These are phyloP conservation scores for Macropis europaea DNA, from an alignment of 2,888 invertebrate genomes.

Conservation along the genomic window DNA sequence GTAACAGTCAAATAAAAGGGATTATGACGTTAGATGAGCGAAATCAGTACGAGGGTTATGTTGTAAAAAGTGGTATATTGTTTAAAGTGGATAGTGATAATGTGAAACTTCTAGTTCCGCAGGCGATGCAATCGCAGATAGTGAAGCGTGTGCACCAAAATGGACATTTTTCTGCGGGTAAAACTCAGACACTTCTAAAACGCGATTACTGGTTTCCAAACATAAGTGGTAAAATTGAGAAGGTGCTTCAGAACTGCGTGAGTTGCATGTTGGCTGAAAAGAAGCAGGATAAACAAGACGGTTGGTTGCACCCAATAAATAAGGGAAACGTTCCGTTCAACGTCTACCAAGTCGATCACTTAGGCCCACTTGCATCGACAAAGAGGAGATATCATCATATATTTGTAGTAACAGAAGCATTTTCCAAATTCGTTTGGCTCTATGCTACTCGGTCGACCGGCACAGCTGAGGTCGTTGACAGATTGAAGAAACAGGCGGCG, in stretches of 20 bases:
- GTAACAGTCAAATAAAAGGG: too few relatives aligned
- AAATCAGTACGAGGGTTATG: neutral
- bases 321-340: too few relatives aligned
- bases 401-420: too few relatives aligned
- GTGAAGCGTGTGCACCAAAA: neutral
- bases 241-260: neutral
- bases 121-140: neutral
- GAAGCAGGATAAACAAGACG: neutral
- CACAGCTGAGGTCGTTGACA: too few relatives aligned
- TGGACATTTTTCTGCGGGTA: conserved; percentile 8
- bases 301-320: too few relatives aligned
- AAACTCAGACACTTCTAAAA: neutral
- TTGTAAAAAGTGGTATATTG: neutral
- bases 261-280: neutral
- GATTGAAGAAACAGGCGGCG: neutral
- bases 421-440: too few relatives aligned
- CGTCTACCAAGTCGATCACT: too few relatives aligned
- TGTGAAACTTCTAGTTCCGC: neutral
- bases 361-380: too few relatives aligned
- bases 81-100: neutral
- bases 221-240: neutral
- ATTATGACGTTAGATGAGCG: neutral
- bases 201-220: conserved; percentile 4
- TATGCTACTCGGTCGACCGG: too few relatives aligned
- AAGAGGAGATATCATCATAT: too few relatives aligned